A percentile compares a stretch with the other conserved stretches of the same genome.
Evolutionary conservation across 2,888 invertebrate species (phyloP).

Genomic region (Drosophila pseudotakahashii): DNA sequence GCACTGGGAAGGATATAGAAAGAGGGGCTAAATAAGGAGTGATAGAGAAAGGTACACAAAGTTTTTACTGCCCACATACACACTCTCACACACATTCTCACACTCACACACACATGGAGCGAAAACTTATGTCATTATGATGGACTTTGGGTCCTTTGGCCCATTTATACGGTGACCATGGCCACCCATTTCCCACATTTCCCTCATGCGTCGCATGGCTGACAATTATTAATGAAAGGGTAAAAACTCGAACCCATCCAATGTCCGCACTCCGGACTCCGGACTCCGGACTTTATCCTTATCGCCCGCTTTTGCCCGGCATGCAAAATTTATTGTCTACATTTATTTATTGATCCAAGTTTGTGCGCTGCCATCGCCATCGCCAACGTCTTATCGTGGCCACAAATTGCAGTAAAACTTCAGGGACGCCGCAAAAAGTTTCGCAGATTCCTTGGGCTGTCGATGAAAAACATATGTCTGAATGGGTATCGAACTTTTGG

Average conservation of each 20-base stretch:
- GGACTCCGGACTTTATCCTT: conserved; percentile 17
- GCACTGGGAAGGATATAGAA: background rate
- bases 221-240: conserved; percentile 57
- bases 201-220: conserved; percentile 24
- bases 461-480: background rate
- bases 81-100: conserved; percentile 18
- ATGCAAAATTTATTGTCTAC: conserved; percentile 61
- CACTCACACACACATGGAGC: background rate
- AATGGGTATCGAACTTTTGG: background rate
- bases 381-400: conserved; percentile 34
- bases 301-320: conserved; percentile 38
- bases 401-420: conserved; percentile 31
- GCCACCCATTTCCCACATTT: conserved; percentile 10
- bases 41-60: conserved; percentile 35
- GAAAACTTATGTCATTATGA: conserved; percentile 67
- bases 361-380: conserved; percentile 21
- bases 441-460: background rate
- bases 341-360: conserved; percentile 59
- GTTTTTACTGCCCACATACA: conserved; percentile 41
- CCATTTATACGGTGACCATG: conserved; percentile 58
- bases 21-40: background rate
- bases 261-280: background rate
- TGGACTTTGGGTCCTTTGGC: conserved; percentile 53
- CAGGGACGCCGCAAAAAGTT: conserved; percentile 1
- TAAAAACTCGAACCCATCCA: conserved; percentile 7